phyloP scores from a whole-genome alignment of 2,113 vertebrate genomes.

The Myxocyprinus asiaticus region DNA sequence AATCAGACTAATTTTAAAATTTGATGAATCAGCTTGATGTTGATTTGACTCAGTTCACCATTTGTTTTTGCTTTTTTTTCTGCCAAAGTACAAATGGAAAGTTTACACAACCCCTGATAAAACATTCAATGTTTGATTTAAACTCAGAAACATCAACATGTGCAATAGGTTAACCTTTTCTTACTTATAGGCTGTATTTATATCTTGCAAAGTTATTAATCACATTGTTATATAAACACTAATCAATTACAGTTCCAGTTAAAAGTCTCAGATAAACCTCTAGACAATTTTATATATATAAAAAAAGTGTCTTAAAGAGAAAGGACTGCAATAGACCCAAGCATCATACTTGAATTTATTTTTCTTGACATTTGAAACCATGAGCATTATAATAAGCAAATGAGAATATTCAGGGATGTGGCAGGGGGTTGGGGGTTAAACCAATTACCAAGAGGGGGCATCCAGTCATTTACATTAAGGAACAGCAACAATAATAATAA shows the following conservation, averaged over 20 bases:
- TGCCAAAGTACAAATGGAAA: neutral
- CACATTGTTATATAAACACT: too few relatives aligned
- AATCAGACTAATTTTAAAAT: too few relatives aligned
- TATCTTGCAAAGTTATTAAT: neutral
- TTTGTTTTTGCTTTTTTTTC: neutral
- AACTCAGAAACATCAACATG: neutral
- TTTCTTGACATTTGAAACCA: constrained; percentile 54
- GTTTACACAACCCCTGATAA: neutral
- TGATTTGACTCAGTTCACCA: too few relatives aligned
- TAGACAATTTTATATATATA: too few relatives aligned
- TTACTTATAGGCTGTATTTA: neutral
- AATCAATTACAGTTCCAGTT: too few relatives aligned
- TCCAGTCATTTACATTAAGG: constrained; percentile 30
- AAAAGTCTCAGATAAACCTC: too few relatives aligned
- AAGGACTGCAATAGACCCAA: neutral
- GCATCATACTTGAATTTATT: constrained; percentile 54
- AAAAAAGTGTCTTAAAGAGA: neutral
- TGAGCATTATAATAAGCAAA: constrained; percentile 53
- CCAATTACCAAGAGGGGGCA: neutral
- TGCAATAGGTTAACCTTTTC: neutral
- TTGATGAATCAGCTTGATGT: too few relatives aligned
- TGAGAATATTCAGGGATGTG: constrained; percentile 35
- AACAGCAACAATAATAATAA: constrained; percentile 7
- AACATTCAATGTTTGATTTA: neutral
- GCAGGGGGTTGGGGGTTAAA: neutral